Evolutionary conservation across 1,140 invertebrate genomes (phyloP).

Genomic region (Tetragnatha versicolor): DNA sequence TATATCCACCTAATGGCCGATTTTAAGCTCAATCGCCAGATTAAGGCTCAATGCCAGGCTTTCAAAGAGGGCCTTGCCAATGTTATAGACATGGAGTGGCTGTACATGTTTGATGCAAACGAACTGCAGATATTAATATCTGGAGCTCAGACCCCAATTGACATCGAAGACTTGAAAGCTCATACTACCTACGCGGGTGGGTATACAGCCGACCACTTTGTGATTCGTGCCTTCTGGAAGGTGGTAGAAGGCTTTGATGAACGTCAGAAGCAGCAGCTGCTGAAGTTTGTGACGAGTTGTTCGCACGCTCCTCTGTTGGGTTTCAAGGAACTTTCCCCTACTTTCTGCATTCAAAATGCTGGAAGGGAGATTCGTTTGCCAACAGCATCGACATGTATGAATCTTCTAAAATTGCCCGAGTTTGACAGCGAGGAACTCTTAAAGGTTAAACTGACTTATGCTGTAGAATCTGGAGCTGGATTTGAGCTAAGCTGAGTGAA

Average conservation of each 20-base stretch:
- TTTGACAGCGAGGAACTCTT: constrained; percentile 81
- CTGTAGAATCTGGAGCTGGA: constrained; percentile 92
- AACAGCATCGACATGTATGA: constrained; percentile 97
- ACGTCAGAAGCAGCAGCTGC: constrained; percentile 80
- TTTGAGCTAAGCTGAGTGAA: constrained; percentile 89
- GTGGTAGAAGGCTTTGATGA: constrained; percentile 85
- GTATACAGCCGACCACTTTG: constrained; percentile 75
- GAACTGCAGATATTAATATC: constrained; percentile 95
- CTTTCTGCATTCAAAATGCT: constrained; percentile 92
- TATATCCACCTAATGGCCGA: constrained; percentile 97
- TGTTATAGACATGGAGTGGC: constrained; percentile 88
- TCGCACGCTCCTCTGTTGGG: constrained; percentile 95
- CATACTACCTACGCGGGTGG: constrained; percentile 87
- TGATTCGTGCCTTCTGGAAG: constrained; percentile 84
- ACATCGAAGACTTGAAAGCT: constrained; percentile 84
- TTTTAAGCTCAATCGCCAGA: constrained; percentile 77
- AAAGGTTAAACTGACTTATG: constrained; percentile 86
- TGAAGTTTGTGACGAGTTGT: constrained; percentile 98
- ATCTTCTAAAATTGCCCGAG: constrained; percentile 93
- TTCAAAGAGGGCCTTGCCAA: constrained; percentile 86
- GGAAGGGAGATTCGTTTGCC: constrained; percentile 85
- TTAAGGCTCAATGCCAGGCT: constrained; percentile 82
- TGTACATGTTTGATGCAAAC: constrained; percentile 93
- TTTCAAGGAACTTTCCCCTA: constrained; percentile 94
- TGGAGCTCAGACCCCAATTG: constrained; percentile 89